Base-by-base conservation (phyloP, 2,888 invertebrate genomes). In the Cyaniris semiargus region DNA sequence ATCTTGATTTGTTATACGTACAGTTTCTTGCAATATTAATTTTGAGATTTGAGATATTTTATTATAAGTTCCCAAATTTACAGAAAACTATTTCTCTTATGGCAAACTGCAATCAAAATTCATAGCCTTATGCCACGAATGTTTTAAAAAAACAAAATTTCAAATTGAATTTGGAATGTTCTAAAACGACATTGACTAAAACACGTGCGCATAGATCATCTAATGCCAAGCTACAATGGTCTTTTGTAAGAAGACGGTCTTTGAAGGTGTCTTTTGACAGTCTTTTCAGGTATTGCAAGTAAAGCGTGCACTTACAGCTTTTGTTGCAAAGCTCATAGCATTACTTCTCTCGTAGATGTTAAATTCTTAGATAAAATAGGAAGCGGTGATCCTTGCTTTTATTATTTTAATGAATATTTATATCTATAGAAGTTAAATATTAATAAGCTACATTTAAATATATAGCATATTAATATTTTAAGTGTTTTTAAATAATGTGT, bases 281-380 rank as follows among this genome's bases (percentile, higher is more conserved):
- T 44, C 71, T 71, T 71, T 71, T 71, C 71, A 71, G 21, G 38
- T 71, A 66, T 66, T 27, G 38, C 72, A 23, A 44, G 72, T 72
- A 72, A 72, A 72, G 21, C 34, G 34, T 21, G 27, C 5, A 53
- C 48, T 53, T 44, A 72, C 38, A 44, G n/a, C 44, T 72, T 72
- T 72, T 72, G 72, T 72, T 38, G 38, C 38, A 70, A 70, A 71
- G 38, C 38, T 27, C 23, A 66, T n/a, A 66, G 27, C 27, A 31
- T 66, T 18, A 53, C 53, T 27, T 27, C 66, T 66, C 3, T 31
- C 1, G 66, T 66, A 15, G 66, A 31, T 66, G 27, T 18, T 27
- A 31, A 15, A 27, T 31, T 66, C 66, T 18, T 66, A 66, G 66
- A 66, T 66, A 66, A 18, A 66, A 27, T 15, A 66, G 7, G 18